phyloP scores from a whole-genome alignment of 1,140 invertebrate genomes.

The Papilio glaucus region DNA sequence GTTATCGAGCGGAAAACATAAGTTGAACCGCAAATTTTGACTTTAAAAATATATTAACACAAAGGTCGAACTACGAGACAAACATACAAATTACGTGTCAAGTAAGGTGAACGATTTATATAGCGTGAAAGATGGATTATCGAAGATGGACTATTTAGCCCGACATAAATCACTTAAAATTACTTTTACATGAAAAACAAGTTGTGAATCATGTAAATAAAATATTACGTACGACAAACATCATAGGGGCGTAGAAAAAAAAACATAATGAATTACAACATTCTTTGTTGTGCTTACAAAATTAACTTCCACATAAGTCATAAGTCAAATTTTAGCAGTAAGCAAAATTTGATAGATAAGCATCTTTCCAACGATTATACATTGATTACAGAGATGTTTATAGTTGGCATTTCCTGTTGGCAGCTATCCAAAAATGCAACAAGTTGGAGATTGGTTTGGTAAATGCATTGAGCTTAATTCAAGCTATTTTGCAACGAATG shows the following conservation, averaged over 20 bases:
- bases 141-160: neutral
- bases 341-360: neutral
- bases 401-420: conserved; percentile 3
- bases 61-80: neutral
- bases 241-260: neutral
- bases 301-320: too few relatives aligned
- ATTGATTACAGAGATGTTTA: conserved; percentile 12
- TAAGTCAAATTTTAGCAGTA: too few relatives aligned
- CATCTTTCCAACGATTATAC: neutral
- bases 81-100: neutral
- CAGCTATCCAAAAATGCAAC: conserved; percentile 17
- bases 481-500: conserved; percentile 6
- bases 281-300: too few relatives aligned
- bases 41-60: neutral
- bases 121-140: neutral
- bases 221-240: neutral
- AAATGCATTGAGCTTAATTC: conserved; percentile 4
- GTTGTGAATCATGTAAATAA: neutral
- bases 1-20: too few relatives aligned
- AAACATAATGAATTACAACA: neutral
- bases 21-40: too few relatives aligned
- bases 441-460: conserved; percentile 15
- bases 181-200: neutral
- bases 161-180: neutral
- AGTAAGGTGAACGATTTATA: neutral